phyloP scores from a whole-genome alignment of 2,113 vertebrate species.

The Actinemys pallida region DNA sequence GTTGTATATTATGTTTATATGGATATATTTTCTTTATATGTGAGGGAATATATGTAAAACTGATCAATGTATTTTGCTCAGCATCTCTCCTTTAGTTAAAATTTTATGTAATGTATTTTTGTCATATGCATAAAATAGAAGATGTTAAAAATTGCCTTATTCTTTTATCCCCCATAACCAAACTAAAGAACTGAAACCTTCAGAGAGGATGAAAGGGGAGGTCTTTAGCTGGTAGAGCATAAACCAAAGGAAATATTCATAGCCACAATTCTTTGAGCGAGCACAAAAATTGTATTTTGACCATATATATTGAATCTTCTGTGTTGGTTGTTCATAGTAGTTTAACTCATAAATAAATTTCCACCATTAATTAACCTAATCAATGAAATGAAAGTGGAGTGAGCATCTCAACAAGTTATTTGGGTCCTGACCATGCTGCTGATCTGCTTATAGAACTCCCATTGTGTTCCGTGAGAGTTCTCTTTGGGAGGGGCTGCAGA shows the following conservation, averaged over 20 bases:
- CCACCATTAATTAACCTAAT: neutral
- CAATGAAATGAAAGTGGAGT: neutral
- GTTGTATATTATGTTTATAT: too few species aligned
- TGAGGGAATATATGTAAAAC: too few species aligned
- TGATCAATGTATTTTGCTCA: too few species aligned
- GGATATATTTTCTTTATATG: too few species aligned
- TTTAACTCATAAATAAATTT: neutral
- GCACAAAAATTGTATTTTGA: neutral
- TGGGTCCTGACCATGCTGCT: neutral
- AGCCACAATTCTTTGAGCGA: neutral
- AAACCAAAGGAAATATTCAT: neutral
- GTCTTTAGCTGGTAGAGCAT: neutral
- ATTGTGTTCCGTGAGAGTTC: too few species aligned
- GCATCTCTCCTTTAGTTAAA: too few species aligned
- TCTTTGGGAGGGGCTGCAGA: too few species aligned
- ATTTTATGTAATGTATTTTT: neutral
- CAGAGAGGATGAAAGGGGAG: neutral
- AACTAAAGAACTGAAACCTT: neutral
- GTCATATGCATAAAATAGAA: neutral
- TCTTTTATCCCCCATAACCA: neutral
- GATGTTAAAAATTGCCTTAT: neutral
- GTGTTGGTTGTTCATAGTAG: neutral
- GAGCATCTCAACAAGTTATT: neutral
- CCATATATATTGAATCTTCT: neutral
- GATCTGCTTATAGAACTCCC: too few species aligned